phyloP scores from a whole-genome alignment of 1,140 invertebrate genomes.

The Zaprionus vittiger region DNA sequence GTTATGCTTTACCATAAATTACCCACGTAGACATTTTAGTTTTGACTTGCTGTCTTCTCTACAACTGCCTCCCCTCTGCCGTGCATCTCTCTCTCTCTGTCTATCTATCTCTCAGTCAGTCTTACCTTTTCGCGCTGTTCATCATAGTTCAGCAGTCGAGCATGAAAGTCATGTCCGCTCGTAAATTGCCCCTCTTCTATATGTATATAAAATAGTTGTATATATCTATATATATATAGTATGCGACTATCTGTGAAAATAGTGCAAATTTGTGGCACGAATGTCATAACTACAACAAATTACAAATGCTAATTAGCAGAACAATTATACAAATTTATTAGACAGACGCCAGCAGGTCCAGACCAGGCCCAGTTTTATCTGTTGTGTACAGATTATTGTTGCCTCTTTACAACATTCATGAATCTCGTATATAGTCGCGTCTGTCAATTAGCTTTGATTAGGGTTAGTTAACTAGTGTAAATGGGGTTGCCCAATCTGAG shows the following conservation, averaged over 20 bases:
- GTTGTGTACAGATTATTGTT: constrained; percentile 45
- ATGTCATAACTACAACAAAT: constrained; percentile 68
- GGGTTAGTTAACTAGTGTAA: constrained; percentile 33
- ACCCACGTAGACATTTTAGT: constrained; percentile 42
- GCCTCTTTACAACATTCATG: constrained; percentile 31
- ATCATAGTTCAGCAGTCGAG: constrained; percentile 67
- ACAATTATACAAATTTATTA: constrained; percentile 78
- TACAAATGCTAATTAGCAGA: constrained; percentile 73
- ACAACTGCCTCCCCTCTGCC: not conserved
- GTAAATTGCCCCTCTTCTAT: constrained; percentile 64
- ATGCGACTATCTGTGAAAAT: constrained; percentile 45
- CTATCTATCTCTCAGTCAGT: constrained; percentile 20
- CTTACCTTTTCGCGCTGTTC: constrained; percentile 53
- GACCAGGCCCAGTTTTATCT: constrained; percentile 39
- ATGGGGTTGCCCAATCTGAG: constrained; percentile 14
- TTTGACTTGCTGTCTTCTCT: constrained; percentile 23
- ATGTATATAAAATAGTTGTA: constrained; percentile 8
- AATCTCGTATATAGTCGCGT: constrained; percentile 26
- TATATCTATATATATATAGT: constrained; percentile 5
- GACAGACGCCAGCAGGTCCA: constrained; percentile 62
- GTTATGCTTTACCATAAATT: constrained; percentile 51
- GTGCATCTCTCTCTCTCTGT: constrained; percentile 6
- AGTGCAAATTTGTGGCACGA: constrained; percentile 65
- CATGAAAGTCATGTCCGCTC: constrained; percentile 81
- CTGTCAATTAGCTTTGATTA: constrained; percentile 73